Percentiles rank a stretch among this genome's conserved stretches.
These are phyloP conservation scores for Aleiodes testaceus DNA, from an alignment of 2,888 invertebrate genomes.

Conservation along the genomic window DNA sequence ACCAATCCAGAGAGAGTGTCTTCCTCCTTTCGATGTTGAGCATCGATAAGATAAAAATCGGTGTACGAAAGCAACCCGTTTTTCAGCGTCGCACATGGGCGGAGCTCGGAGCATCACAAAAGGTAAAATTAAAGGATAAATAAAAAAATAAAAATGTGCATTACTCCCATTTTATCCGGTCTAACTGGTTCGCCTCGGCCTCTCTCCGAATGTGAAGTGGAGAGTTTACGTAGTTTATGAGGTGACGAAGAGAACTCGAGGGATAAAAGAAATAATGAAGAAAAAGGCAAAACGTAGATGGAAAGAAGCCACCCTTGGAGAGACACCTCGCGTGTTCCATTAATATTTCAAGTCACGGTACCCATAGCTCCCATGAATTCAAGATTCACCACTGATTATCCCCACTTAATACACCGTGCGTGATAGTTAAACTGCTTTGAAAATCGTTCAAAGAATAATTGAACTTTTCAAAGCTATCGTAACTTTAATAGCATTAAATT, in stretches of 20 bases:
- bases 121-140: slow-evolving; percentile 34
- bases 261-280: slow-evolving; percentile 1
- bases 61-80: slow-evolving; percentile 45
- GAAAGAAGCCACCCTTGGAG: slow-evolving; percentile 21
- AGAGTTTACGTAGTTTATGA: slow-evolving; percentile 39
- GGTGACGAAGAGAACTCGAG: slow-evolving; percentile 36
- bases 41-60: slow-evolving; percentile 43
- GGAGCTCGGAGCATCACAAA: slow-evolving; percentile 42
- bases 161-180: slow-evolving; percentile 49
- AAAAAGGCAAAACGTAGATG: not conserved
- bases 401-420: slow-evolving; percentile 24
- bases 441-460: slow-evolving; percentile 25
- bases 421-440: slow-evolving; percentile 31
- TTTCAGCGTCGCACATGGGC: slow-evolving; percentile 39
- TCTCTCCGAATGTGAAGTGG: slow-evolving; percentile 6
- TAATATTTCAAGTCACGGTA: slow-evolving; percentile 39
- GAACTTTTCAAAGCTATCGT: slow-evolving; percentile 17
- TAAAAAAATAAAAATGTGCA: slow-evolving; percentile 38
- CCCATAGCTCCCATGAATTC: slow-evolving; percentile 43
- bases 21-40: slow-evolving; percentile 28
- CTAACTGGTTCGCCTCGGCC: slow-evolving; percentile 47
- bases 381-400: slow-evolving; percentile 47
- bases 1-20: slow-evolving; percentile 38
- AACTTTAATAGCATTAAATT: slow-evolving; percentile 37
- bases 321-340: slow-evolving; percentile 45